Base-by-base conservation (phyloP, 2,888 invertebrate genomes). In the Acrobasis suavella region DNA sequence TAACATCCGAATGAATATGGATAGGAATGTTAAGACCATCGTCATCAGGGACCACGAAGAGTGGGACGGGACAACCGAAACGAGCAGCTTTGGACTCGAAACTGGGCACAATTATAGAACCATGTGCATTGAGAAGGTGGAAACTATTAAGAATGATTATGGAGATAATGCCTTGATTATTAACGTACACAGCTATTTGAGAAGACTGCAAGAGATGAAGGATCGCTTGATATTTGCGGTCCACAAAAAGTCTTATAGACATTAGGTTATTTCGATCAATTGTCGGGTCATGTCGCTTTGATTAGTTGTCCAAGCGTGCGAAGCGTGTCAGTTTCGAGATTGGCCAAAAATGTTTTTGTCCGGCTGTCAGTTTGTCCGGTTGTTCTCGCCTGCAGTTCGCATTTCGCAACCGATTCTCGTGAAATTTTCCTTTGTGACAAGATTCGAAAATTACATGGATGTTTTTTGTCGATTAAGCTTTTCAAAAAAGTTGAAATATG, bases 91-190 rank as follows among this genome's bases (percentile, higher is more conserved):
- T 58, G 84, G 86, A 0, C 65, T 85, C 0, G 82, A 86, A 62
- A 82, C 80, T 0, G 91, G 88, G 0, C 87, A 89, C 64, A 85
- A 88, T 51, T 90, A 89, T 50, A 80, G 89, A 58, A 86, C 87
- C 0, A 82, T 86, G 84, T 86, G 86, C 62, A 81, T 87, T 6
- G 89, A 91, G 63, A 68, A 67, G 0, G 73, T 82, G 1, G 86
- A 88, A 49, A 88, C 86, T 0, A 86, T 91, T 0, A 87, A 76
- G 63, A 87, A 82, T 58, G 87, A 89, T 50, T 78, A 69, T 9
- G 86, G 87, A 0, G 86, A 87, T 37, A 83, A 81, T 59, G 78
- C 79, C 0, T 66, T 76, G 2, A 80, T 77, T 0, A 64, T 89
- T 0, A 88, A 91, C 59, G 87, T 89, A 0, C 81, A 87, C 63